Evolutionary conservation across 2,113 vertebrate species (phyloP), one percentile per base, ranked within the genome.

Genomic region (Caranx ignobilis): DNA sequence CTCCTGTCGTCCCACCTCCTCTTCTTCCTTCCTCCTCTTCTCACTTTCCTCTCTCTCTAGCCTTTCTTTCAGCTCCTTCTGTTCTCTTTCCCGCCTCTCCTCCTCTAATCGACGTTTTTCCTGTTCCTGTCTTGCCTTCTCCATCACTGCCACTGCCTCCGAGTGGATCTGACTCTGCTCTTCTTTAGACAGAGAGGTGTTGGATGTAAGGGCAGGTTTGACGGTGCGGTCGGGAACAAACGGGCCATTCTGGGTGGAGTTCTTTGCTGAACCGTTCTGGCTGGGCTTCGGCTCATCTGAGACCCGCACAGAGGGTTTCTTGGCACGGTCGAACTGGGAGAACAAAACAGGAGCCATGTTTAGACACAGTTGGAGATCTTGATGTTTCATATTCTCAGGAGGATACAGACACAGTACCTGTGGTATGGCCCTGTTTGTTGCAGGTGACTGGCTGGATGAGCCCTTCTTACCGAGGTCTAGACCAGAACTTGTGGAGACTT

Each of bases 291-390:
- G 75, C 37, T 85, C 84, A 18, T 96, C 94, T 0, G 92, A 86
- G 16, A 94, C 75, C 82, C 89, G 94, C 61, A 95, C 79, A 0
- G 92, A 81, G 4, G 98, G 98, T 79, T 99, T 99, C 91, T 97
- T 99, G n/a, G 95, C 94, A 39, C 98, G 97, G 92, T 99, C 98
- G 82, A 99, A 93, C 98, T 99, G 75, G n/a, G 90, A 74, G 54
- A 79, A 71, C 0, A 77, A 57, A 75, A 52, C 15, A 50, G 21
- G 34, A 71, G 43, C 45, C 13, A 68, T 18, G 12, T 48, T 31
- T 11, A 41, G 15, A 65, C 2, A 60, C 21, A 55, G 3, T 18
- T 63, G n/a, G 5, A 57, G 37, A 10, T 7, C 34, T 65, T 35
- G 5, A 19, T 13, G 4, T 18, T 75, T 50, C 34, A 0, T 63